Evolutionary conservation across 2,888 invertebrate species (phyloP), one percentile per base, ranked within the genome.

Genomic region (Urechis unicinctus): DNA sequence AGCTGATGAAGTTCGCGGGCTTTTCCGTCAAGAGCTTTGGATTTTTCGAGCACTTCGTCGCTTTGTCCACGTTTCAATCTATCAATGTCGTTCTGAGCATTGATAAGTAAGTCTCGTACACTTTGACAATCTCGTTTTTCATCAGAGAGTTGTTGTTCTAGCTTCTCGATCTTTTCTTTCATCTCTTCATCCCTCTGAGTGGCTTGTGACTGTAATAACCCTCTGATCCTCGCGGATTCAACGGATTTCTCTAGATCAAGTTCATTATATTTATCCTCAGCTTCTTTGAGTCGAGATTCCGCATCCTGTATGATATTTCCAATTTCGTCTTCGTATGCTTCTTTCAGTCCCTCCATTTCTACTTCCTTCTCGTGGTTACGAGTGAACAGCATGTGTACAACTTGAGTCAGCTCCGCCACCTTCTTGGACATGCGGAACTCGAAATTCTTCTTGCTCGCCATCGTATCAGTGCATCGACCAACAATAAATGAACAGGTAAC

Each of bases 341-440:
- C 72, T 52, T 68, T 72, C 22, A 73, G 50, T 9, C 71, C 70
- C 29, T 74, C 75, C 3, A 73, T 62, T 56, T 75, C 75, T 13
- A 73, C 70, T 53, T 76, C 75, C 54, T 73, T 73, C 59, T 76
- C 76, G 55, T 76, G 76, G 59, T 76, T 75, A 28, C 55, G 55
- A 3, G 70, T 74, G 61, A 76, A 76, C 43, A 76, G 65, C 75
- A 76, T 74, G 60, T 76, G 75, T 25, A 76, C 75, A 1, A 76
- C 76, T 53, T 76, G 75, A 1, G 76, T 75, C 50, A 76, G 62
- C 57, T 76, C 76, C 0, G 75, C 74, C 42, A 75, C 74, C 44
- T 56, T 53, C 63, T 76, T 76, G 24, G 72, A 75, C 74, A 76
- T 75, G n/a, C 72, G 71, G 60, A 72, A 72, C 43, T 74, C 74